Evolutionary conservation across 2,888 invertebrate genomes (phyloP).

Genomic region (Nomada fabriciana): DNA sequence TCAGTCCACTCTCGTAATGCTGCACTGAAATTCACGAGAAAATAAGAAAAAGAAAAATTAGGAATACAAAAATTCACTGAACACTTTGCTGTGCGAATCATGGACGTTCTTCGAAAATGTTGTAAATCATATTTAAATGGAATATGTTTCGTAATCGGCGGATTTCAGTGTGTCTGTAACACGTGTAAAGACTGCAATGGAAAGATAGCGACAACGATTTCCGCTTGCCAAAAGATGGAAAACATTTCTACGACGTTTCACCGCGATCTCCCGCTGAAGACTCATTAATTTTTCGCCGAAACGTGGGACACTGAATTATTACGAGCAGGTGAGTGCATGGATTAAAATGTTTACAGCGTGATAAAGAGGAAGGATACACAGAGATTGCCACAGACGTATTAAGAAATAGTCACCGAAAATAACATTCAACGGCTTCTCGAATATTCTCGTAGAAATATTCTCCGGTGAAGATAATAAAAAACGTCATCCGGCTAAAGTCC

Average conservation of each 20-base stretch:
- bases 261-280: neutral
- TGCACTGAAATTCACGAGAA: neutral
- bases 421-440: constrained; percentile 9
- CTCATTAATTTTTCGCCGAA: constrained; percentile 49
- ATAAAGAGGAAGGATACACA: neutral
- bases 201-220: constrained; percentile 26
- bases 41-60: no score
- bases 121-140: constrained; percentile 5
- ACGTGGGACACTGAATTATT: constrained; percentile 52
- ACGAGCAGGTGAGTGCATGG: constrained; percentile 43
- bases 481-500: neutral
- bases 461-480: neutral
- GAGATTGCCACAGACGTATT: neutral
- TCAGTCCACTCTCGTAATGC: neutral
- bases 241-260: constrained; percentile 16
- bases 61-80: neutral
- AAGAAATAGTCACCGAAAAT: constrained; percentile 5
- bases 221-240: constrained; percentile 60
- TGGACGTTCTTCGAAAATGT: neutral
- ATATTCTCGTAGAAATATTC: neutral
- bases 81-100: neutral
- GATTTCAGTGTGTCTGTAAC: neutral
- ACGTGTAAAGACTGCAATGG: constrained; percentile 24
- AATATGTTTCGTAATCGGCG: constrained; percentile 31
- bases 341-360: constrained; percentile 19